A percentile compares a stretch with the other conserved stretches of the same genome.
Evolutionary conservation across 2,888 invertebrate genomes (phyloP).

Genomic region (Exocentrus adspersus): DNA sequence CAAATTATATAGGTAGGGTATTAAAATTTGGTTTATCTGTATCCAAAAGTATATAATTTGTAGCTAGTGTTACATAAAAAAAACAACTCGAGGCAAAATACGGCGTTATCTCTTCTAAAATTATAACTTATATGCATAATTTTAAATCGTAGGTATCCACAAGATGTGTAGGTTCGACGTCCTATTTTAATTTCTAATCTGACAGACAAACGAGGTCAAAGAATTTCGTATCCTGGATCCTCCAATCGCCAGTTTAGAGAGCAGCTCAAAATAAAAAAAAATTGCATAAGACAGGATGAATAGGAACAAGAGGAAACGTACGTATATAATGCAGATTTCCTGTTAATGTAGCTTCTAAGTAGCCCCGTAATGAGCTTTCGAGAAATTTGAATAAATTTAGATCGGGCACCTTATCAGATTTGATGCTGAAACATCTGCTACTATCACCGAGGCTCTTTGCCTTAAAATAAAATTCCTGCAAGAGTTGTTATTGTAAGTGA

Average conservation of each 20-base stretch:
- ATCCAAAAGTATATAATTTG: neutral
- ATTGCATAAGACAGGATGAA: too few species aligned
- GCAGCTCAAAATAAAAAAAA: too few species aligned
- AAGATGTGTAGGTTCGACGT: neutral
- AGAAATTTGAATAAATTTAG: constrained; percentile 3
- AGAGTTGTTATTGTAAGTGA: constrained; percentile 20
- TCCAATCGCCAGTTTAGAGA: too few species aligned
- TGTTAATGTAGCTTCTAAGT: neutral
- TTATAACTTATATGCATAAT: neutral
- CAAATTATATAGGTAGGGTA: neutral
- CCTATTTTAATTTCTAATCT: neutral
- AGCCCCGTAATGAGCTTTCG: neutral
- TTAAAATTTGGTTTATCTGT: neutral
- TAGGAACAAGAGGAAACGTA: too few species aligned
- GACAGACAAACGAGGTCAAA: neutral
- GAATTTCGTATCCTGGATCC: too few species aligned
- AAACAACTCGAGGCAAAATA: neutral
- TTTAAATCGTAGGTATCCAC: neutral
- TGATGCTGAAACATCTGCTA: constrained; percentile 7
- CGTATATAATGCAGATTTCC: too few species aligned
- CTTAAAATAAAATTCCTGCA: constrained; percentile 16
- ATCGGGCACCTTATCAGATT: constrained; percentile 3
- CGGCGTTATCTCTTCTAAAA: neutral
- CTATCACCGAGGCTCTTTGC: constrained; percentile 3
- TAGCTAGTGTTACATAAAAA: neutral